Evolutionary conservation across 1,140 invertebrate genomes (phyloP).

Genomic region (Ceratosolen fusciceps): DNA sequence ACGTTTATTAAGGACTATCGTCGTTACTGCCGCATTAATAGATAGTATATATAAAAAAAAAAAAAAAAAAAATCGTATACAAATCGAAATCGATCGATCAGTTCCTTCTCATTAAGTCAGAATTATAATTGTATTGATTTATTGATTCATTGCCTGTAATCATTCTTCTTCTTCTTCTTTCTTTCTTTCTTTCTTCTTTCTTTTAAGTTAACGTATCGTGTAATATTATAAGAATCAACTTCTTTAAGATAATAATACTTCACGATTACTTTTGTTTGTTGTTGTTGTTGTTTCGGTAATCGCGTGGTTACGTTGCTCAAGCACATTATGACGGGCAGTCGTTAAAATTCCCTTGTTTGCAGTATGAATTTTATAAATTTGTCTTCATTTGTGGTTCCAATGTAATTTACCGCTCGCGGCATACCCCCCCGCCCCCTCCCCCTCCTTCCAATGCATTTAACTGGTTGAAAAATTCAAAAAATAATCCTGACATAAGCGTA

Average conservation of each 20-base stretch:
- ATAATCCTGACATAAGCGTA: neutral
- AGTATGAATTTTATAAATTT: constrained; percentile 6
- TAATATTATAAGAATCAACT: neutral
- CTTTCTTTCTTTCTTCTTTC: too few species aligned
- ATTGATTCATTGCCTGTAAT: neutral
- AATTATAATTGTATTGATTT: neutral
- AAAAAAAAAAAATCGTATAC: too few species aligned
- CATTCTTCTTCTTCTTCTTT: too few species aligned
- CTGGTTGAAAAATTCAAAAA: neutral
- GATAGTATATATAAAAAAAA: too few species aligned
- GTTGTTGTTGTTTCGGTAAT: constrained; percentile 1
- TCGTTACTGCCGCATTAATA: too few species aligned
- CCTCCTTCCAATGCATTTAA: neutral
- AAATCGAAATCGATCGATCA: too few species aligned
- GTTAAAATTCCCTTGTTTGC: neutral
- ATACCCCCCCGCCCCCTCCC: too few species aligned
- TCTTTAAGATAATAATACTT: neutral
- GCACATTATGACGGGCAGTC: neutral
- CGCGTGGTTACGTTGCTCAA: neutral
- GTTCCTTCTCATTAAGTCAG: too few species aligned
- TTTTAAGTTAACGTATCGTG: neutral
- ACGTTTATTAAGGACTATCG: too few species aligned
- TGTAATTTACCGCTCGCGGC: neutral
- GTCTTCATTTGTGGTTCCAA: neutral
- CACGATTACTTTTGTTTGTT: neutral